A percentile compares a stretch with the other conserved stretches of the same genome.
These are phyloP conservation scores for Epinephelus fuscoguttatus DNA, from an alignment of 2,113 vertebrate species.

Conservation along the genomic window DNA sequence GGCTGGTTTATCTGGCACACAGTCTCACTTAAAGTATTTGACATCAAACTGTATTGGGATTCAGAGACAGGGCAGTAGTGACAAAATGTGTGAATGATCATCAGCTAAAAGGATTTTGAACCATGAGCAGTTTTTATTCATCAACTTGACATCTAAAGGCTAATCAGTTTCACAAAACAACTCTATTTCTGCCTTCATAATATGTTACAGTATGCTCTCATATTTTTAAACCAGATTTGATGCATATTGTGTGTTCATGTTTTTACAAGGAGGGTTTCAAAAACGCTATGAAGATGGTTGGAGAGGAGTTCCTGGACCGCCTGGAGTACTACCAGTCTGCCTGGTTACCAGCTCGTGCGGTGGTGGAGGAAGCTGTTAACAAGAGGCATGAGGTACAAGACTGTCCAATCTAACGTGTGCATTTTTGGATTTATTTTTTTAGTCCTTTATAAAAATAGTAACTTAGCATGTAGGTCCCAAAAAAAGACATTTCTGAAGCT, in stretches of 20 bases:
- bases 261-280: constrained; percentile 87
- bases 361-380: constrained; percentile 89
- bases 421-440: not conserved
- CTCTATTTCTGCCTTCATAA: not conserved
- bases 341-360: constrained; percentile 91
- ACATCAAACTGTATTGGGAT: constrained; percentile 7
- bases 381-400: constrained; percentile 86
- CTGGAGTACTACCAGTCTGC: constrained; percentile 88
- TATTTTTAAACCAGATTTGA: not conserved
- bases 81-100: not conserved
- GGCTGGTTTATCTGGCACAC: not conserved
- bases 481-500: not conserved
- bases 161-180: not conserved
- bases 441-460: not conserved
- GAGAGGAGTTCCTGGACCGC: constrained; percentile 89
- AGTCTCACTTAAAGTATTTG: not conserved
- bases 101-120: not conserved
- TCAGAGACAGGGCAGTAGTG: not conserved
- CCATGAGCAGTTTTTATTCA: not conserved
- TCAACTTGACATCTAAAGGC: not conserved
- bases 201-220: not conserved
- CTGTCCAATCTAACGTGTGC: not conserved
- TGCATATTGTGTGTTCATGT: not conserved
- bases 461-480: not conserved
- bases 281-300: constrained; percentile 90